Conservation (phyloP, 2,888 invertebrate species). For the Lepeophtheirus nordmannii region DNA sequence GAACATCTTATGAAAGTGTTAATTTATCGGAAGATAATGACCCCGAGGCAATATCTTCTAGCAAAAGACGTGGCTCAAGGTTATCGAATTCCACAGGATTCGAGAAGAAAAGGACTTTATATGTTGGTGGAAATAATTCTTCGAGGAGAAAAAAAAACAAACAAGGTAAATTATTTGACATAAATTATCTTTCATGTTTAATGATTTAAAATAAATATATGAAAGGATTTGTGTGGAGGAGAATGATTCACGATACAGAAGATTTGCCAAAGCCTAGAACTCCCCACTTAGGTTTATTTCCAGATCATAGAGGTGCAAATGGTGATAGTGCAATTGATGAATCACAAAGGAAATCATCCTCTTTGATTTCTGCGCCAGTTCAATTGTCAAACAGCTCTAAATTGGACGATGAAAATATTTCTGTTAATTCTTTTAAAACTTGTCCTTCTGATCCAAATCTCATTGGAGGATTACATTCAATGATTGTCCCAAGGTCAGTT, state of each 20-base stretch:
- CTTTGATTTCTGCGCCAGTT: constrained; percentile 7
- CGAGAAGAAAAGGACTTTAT: constrained; percentile 4
- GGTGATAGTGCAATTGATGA: not conserved
- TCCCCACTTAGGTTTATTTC: constrained; percentile 3
- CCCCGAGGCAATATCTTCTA: not conserved
- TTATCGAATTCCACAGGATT: not conserved
- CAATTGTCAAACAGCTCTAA: not conserved
- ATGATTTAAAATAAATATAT: too few species aligned
- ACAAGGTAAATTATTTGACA: not conserved
- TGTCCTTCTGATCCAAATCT: constrained; percentile 13
- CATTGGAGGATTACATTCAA: too few species aligned
- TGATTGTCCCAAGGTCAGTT: constrained; percentile 3
- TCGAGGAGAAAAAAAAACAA: not conserved
- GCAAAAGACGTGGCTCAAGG: not conserved
- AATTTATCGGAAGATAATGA: not conserved
- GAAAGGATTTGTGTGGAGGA: constrained; percentile 11
- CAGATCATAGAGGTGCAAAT: not conserved
- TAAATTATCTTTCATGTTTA: not conserved
- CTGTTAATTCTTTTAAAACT: constrained; percentile 10
- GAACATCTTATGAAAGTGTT: constrained; percentile 7
- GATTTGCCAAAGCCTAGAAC: constrained; percentile 8
- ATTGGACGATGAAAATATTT: not conserved
- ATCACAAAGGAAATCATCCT: constrained; percentile 4
- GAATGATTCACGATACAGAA: constrained; percentile 15
- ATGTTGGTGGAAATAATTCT: too few species aligned